Evolutionary conservation across 2,888 invertebrate species (phyloP), one percentile per base, ranked within the genome.

Genomic region (Odontocerum albicorne): DNA sequence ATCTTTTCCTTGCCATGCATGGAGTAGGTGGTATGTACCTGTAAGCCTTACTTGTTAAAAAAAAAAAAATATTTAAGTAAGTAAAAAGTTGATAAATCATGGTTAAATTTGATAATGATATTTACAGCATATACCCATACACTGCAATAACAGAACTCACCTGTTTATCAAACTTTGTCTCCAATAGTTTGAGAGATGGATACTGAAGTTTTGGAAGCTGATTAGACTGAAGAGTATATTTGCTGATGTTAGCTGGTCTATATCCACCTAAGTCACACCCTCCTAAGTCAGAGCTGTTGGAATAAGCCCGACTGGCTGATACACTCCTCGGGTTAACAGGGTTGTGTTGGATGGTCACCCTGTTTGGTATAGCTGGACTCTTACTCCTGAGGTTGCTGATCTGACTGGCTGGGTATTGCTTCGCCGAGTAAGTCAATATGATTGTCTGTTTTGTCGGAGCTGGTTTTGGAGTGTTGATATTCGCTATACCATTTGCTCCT

Each of bases 141-240:
- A 33, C 35, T 33, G 12, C 12, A 13, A 4, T 10, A n/a, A 33
- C 6, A 32, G n/a, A 16, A 49, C 43, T 33, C n/a, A 76, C 77
- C 72, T 84, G 84, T 68, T 90, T 90, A 44, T 86, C 86, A 42
- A 81, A 80, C 72, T 90, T 90, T 4, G 84, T 77, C 72, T 81
- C 87, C 63, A 75, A 77, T 59, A 76, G 72, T 67, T 80, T 82
- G 60, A 79, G 79, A 32, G 75, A 66, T 7, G 79, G 77, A 65
- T 82, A 86, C 70, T 90, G 90, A 0, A 90, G 90, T 56, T 82
- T 74, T 0, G 91, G 91, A 62, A 91, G 73, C 66, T 88, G 87
- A 52, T 85, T 86, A 21, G 87, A 84, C 63, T 86, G 86, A 46
- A 86, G 67, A 2, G 85, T 85, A 62, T 80, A 86, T 69, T 85